A percentile compares a stretch with the other conserved stretches of the same genome.
Evolutionary conservation across 2,888 invertebrate species (phyloP).

Genomic region (Neuroscelio doddi): DNA sequence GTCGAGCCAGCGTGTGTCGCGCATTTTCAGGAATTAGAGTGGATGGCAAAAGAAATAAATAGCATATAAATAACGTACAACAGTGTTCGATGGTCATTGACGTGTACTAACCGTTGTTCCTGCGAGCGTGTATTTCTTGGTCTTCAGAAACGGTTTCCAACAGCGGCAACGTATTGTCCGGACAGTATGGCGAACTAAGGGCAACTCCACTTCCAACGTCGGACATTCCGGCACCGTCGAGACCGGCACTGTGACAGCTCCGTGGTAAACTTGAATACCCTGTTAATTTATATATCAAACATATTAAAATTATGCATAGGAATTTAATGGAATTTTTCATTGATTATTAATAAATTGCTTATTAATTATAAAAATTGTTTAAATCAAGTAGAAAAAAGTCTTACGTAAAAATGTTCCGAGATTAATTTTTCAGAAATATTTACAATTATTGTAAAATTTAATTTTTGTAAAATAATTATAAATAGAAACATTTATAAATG

Average conservation of each 20-base stretch:
- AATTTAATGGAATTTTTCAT: no score
- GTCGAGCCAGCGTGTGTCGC: background rate
- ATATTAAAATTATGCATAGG: no score
- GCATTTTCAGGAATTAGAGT: background rate
- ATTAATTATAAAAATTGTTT: no score
- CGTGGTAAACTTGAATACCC: constrained; percentile 90
- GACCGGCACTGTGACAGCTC: constrained; percentile 80
- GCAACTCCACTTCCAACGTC: constrained; percentile 76
- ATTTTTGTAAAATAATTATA: no score
- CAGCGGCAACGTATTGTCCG: constrained; percentile 76
- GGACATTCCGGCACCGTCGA: constrained; percentile 74
- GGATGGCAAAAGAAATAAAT: constrained; percentile 13
- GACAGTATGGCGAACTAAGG: constrained; percentile 74
- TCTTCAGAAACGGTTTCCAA: constrained; percentile 83
- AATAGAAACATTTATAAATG: no score
- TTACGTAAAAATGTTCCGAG: no score
- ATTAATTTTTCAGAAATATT: no score
- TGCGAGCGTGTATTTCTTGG: constrained; percentile 73
- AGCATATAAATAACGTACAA: background rate
- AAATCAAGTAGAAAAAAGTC: no score
- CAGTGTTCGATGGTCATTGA: background rate
- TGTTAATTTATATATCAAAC: constrained; percentile 60
- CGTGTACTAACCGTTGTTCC: constrained; percentile 67
- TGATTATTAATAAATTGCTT: no score
- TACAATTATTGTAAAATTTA: no score